Evolutionary conservation across 2,888 invertebrate species (phyloP).

Genomic region (Catonia carolina): DNA sequence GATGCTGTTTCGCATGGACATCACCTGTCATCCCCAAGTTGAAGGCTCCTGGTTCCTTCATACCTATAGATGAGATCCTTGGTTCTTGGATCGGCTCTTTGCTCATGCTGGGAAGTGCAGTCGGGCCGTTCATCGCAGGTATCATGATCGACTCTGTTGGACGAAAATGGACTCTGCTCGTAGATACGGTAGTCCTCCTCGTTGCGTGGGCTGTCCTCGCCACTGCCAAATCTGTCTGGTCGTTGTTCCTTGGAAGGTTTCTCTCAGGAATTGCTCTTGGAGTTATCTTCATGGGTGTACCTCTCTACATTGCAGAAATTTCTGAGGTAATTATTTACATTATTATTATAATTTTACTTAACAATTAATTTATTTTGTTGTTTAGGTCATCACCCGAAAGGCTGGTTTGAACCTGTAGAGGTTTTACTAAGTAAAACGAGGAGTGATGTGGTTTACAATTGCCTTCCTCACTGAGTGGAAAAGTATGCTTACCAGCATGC

Average conservation of each 20-base stretch:
- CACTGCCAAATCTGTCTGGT: conserved; percentile 5
- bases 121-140: conserved; percentile 47
- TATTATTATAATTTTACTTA: too few species aligned
- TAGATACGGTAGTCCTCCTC: conserved; percentile 59
- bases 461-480: too few species aligned
- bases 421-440: too few species aligned
- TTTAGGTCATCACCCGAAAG: too few species aligned
- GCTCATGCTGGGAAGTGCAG: conserved; percentile 59
- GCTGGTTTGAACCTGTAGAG: too few species aligned
- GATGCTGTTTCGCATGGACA: conserved; percentile 45
- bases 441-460: too few species aligned
- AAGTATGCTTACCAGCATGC: too few species aligned
- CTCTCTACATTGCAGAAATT: conserved; percentile 84
- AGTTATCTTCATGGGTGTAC: conserved; percentile 63
- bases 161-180: conserved; percentile 60
- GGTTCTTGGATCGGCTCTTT: conserved; percentile 68
- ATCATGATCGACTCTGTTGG: conserved; percentile 58
- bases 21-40: conserved; percentile 42
- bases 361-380: too few species aligned
- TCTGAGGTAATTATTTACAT: conserved; percentile 51
- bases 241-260: conserved; percentile 24
- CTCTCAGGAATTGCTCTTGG: conserved; percentile 56
- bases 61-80: conserved; percentile 51
- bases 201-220: conserved; percentile 59
- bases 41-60: conserved; percentile 41